A percentile compares a stretch with the other conserved stretches of the same genome.
Conservation (phyloP, 2,888 invertebrate genomes). For the Ariolimax columbianus region DNA sequence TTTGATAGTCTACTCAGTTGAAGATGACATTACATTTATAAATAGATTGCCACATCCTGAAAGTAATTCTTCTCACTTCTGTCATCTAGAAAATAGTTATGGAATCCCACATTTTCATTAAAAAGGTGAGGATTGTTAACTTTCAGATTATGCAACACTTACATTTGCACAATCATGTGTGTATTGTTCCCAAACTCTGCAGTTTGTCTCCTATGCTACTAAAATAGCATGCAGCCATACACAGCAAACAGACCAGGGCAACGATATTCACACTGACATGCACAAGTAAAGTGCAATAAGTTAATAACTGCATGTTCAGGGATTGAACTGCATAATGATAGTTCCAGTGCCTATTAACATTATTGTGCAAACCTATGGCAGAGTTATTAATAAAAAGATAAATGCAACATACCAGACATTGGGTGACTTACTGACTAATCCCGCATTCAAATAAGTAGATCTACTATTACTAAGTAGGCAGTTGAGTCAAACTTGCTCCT, state of each 20-base stretch:
- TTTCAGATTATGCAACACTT: too few species aligned
- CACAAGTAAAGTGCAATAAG: background rate
- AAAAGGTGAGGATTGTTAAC: background rate
- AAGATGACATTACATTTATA: too few species aligned
- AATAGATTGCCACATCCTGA: too few species aligned
- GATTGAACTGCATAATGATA: background rate
- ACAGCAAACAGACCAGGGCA: background rate
- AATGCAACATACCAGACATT: background rate
- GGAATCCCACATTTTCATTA: background rate
- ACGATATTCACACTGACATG: background rate
- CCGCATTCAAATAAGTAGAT: background rate
- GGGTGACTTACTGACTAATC: background rate
- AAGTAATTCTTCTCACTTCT: too few species aligned
- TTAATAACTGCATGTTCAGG: background rate
- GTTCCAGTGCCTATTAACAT: background rate
- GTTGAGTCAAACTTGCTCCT: too few species aligned
- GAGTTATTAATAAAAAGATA: background rate
- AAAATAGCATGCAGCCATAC: background rate
- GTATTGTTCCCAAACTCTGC: background rate
- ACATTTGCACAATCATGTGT: background rate
- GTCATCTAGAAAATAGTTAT: too few species aligned
- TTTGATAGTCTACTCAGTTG: too few species aligned
- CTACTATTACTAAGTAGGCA: background rate
- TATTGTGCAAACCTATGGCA: background rate
- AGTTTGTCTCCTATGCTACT: too few species aligned